These are phyloP conservation scores for Protonibea diacanthus DNA, from an alignment of 2,797 vertebrate genomes.

Conservation along the genomic window DNA sequence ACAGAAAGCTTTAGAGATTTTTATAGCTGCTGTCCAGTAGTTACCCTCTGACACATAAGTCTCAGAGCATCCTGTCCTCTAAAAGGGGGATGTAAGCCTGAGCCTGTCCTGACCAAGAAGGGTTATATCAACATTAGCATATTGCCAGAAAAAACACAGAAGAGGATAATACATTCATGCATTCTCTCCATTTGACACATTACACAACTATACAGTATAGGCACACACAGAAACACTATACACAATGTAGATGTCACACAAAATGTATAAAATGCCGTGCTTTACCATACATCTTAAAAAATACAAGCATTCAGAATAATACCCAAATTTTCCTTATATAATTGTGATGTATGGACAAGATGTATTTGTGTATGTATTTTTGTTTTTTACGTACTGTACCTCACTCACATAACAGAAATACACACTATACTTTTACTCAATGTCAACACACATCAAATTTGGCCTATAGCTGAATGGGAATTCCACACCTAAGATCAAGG, in stretches of 20 bases:
- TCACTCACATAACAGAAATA: constrained; percentile 1
- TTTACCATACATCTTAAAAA: background rate
- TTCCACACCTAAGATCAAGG: constrained; percentile 24
- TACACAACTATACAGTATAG: background rate
- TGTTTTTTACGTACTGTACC: background rate
- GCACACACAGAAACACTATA: background rate
- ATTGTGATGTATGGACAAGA: background rate
- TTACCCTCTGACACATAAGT: constrained; percentile 1
- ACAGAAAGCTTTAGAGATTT: background rate
- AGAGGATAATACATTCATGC: constrained; percentile 4
- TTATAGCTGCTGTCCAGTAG: background rate
- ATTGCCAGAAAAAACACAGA: constrained; percentile 11
- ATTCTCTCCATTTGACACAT: constrained; percentile 1
- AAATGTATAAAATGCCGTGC: background rate
- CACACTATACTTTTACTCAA: background rate
- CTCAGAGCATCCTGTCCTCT: constrained; percentile 16
- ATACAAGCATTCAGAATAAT: too few species aligned
- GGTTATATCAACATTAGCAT: background rate
- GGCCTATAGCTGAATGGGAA: constrained; percentile 26
- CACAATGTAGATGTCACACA: background rate
- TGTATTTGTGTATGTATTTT: background rate
- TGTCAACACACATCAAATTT: constrained; percentile 37
- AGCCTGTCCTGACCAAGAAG: constrained; percentile 14
- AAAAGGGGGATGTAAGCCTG: background rate
- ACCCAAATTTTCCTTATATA: background rate